Evolutionary conservation across 2,113 vertebrate species (phyloP).

Genomic region (Zosterops hypoxanthus): DNA sequence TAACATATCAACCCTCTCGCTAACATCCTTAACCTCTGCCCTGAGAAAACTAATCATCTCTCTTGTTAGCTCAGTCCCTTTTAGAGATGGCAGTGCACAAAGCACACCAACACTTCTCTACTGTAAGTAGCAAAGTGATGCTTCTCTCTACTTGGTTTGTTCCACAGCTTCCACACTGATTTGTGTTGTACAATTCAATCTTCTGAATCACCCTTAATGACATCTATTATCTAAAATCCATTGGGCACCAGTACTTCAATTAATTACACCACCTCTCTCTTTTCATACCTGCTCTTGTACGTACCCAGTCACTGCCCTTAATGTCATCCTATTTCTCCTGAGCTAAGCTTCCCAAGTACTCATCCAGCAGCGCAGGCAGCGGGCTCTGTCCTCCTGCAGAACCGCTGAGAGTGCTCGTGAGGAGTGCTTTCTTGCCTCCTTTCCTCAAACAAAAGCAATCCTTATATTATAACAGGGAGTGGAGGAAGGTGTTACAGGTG

Average conservation of each 20-base stretch:
- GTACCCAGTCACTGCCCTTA: conserved; percentile 63
- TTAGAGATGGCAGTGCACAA: conserved; percentile 56
- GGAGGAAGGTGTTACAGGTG: conserved; percentile 3
- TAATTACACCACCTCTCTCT: conserved; percentile 66
- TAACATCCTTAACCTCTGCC: conserved; percentile 68
- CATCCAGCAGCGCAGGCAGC: conserved; percentile 14
- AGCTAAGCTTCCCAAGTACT: conserved; percentile 59
- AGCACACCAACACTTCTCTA: conserved; percentile 57
- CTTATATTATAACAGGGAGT: conserved; percentile 9
- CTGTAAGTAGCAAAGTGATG: conserved; percentile 26
- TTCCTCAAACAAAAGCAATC: conserved; percentile 64
- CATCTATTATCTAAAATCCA: conserved; percentile 72
- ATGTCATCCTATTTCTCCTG: conserved; percentile 68
- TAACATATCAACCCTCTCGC: conserved; percentile 62
- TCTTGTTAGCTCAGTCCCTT: conserved; percentile 60
- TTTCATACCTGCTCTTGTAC: conserved; percentile 59
- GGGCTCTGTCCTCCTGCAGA: conserved; percentile 7
- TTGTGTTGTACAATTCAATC: conserved; percentile 69
- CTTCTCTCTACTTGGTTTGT: conserved; percentile 60
- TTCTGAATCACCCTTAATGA: conserved; percentile 70
- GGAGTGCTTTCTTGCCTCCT: conserved; percentile 58
- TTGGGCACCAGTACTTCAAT: conserved; percentile 64
- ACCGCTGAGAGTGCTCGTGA: conserved; percentile 18
- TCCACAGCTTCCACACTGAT: conserved; percentile 62
- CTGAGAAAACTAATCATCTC: conserved; percentile 67